A percentile compares a stretch with the other conserved stretches of the same genome.
phyloP scores from a whole-genome alignment of 2,888 invertebrate genomes.

The Monochamus alternatus region DNA sequence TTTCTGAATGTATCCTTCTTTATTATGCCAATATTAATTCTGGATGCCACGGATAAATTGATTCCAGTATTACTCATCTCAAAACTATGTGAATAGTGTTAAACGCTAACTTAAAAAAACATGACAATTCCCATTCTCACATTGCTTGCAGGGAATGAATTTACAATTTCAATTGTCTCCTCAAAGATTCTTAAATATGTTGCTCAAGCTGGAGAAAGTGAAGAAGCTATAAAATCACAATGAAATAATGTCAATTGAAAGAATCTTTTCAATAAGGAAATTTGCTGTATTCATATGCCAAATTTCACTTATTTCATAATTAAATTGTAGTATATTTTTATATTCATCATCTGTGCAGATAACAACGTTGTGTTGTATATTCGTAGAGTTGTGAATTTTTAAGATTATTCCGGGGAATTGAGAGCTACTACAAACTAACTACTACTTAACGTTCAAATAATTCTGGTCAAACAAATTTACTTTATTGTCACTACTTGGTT shows the following conservation, averaged over 20 bases:
- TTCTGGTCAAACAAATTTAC: too few species aligned
- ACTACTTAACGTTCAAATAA: too few species aligned
- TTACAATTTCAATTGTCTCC: constrained; percentile 1
- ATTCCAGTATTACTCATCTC: too few species aligned
- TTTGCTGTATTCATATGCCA: not conserved
- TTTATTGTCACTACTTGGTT: too few species aligned
- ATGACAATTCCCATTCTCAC: not conserved
- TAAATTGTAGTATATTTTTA: not conserved
- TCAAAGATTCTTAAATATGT: not conserved
- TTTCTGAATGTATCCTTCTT: too few species aligned
- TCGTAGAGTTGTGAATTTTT: too few species aligned
- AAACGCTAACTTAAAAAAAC: not conserved
- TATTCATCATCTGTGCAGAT: not conserved
- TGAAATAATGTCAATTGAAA: constrained; percentile 3
- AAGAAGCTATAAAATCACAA: not conserved
- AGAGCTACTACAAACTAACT: too few species aligned
- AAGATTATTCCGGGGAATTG: too few species aligned
- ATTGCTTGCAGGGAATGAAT: not conserved
- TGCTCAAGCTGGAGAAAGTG: constrained; percentile 3
- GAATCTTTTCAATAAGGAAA: constrained; percentile 4
- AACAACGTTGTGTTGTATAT: not conserved
- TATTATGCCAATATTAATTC: too few species aligned
- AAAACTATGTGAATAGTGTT: not conserved
- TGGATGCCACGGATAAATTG: too few species aligned
- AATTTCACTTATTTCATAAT: constrained; percentile 13